These are phyloP conservation scores for Sinonovacula constricta DNA, from an alignment of 1,140 invertebrate species.

Conservation along the genomic window DNA sequence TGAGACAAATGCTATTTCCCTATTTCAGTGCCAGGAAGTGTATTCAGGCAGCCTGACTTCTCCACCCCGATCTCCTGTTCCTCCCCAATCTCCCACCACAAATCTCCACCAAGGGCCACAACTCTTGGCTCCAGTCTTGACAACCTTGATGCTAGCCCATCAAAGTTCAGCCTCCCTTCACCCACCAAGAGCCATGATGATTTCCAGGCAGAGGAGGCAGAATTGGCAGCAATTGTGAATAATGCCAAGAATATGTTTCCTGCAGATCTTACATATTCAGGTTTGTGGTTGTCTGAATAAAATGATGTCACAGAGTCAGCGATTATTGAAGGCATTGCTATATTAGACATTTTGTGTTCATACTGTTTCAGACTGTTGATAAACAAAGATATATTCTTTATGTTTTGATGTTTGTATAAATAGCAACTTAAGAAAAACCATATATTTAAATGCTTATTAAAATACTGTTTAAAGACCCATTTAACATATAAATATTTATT, in stretches of 20 bases:
- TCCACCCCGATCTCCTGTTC: neutral
- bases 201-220: constrained; percentile 32
- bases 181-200: constrained; percentile 42
- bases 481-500: too few relatives aligned
- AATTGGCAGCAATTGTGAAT: constrained; percentile 36
- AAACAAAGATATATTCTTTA: too few relatives aligned
- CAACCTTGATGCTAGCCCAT: constrained; percentile 28
- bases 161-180: constrained; percentile 36
- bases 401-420: too few relatives aligned
- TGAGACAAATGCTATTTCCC: too few relatives aligned
- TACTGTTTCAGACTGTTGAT: too few relatives aligned
- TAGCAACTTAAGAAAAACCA: too few relatives aligned
- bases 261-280: constrained; percentile 26
- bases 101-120: constrained; percentile 25
- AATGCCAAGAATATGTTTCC: constrained; percentile 40
- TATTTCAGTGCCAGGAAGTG: neutral
- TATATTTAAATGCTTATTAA: too few relatives aligned
- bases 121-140: constrained; percentile 36
- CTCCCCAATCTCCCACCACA: neutral
- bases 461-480: too few relatives aligned
- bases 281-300: too few relatives aligned
- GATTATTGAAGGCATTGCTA: too few relatives aligned
- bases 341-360: too few relatives aligned
- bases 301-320: too few relatives aligned
- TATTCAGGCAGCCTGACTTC: neutral